A percentile compares a stretch with the other conserved stretches of the same genome.
Conservation (phyloP, 92 coral and sea anemone genomes). For the Palythoa heliodiscus region DNA sequence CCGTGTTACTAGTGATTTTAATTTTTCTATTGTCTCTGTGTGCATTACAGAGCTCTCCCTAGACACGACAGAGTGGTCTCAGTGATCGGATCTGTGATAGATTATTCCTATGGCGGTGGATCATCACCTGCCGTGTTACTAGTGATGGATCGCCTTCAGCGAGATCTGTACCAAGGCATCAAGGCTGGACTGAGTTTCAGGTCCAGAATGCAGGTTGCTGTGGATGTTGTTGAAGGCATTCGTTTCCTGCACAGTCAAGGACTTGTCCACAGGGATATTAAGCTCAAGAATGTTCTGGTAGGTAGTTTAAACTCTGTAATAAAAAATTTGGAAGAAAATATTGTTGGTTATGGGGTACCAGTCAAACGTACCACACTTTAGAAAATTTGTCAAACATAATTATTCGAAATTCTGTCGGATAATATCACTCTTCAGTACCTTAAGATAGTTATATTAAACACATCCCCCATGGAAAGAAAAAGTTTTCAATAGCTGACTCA, state of each 20-base stretch:
- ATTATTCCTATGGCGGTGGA: constrained; percentile 96
- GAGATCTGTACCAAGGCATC: constrained; percentile 96
- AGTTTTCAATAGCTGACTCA: too few relatives aligned
- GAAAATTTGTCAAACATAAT: too few relatives aligned
- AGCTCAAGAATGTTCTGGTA: constrained; percentile 95
- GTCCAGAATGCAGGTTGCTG: constrained; percentile 86
- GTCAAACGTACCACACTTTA: too few relatives aligned
- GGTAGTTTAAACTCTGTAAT: constrained; percentile 11
- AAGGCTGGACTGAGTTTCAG: constrained; percentile 87
- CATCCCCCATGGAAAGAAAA: too few relatives aligned
- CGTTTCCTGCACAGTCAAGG: constrained; percentile 98
- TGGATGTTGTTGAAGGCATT: constrained; percentile 96
- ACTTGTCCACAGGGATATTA: constrained; percentile 93
- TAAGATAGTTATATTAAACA: too few relatives aligned
- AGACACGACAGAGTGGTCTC: constrained; percentile 88
- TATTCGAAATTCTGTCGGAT: too few relatives aligned
- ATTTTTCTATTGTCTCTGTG: background rate
- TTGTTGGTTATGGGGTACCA: too few relatives aligned
- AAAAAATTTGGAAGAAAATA: too few relatives aligned
- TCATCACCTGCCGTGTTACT: constrained; percentile 93
- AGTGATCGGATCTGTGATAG: constrained; percentile 93
- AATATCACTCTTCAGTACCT: too few relatives aligned
- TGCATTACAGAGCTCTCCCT: constrained; percentile 59
- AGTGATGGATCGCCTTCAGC: constrained; percentile 94
- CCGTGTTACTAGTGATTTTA: too few relatives aligned